phyloP scores from a whole-genome alignment of 2,888 invertebrate genomes.

The Lasioglossum marginatum region DNA sequence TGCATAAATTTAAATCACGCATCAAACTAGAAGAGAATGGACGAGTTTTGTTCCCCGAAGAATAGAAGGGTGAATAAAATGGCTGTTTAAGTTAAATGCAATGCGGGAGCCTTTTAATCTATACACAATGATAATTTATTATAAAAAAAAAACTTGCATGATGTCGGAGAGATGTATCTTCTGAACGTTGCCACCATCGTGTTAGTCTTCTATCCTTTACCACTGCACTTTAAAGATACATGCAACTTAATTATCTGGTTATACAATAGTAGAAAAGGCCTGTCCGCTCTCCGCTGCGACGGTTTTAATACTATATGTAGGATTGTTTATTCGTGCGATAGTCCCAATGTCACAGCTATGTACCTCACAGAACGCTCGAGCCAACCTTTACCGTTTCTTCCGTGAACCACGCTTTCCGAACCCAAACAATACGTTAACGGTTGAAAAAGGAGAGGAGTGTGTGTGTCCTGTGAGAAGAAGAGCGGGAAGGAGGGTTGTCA shows the following conservation, averaged over 20 bases:
- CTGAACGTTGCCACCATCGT: background rate
- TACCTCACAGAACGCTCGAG: conserved; percentile 65
- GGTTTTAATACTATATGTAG: conserved; percentile 12
- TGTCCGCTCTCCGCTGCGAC: background rate
- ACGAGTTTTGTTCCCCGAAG: too few relatives aligned
- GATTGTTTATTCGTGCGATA: conserved; percentile 34
- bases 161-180: too few relatives aligned
- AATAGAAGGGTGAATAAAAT: too few relatives aligned
- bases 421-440: conserved; percentile 38
- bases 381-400: conserved; percentile 34
- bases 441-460: conserved; percentile 7
- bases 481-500: conserved; percentile 37
- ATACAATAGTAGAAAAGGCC: background rate
- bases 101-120: too few relatives aligned
- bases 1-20: too few relatives aligned
- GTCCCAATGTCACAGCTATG: conserved; percentile 65
- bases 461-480: conserved; percentile 41
- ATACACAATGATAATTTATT: background rate
- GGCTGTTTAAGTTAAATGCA: too few relatives aligned
- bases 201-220: background rate
- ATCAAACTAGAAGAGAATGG: too few relatives aligned
- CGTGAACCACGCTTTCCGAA: conserved; percentile 15
- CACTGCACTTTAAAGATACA: conserved; percentile 8
- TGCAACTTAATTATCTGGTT: background rate
- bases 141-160: background rate